Conservation (phyloP, 2,797 vertebrate species). For the Rhabdomys pumilio region DNA sequence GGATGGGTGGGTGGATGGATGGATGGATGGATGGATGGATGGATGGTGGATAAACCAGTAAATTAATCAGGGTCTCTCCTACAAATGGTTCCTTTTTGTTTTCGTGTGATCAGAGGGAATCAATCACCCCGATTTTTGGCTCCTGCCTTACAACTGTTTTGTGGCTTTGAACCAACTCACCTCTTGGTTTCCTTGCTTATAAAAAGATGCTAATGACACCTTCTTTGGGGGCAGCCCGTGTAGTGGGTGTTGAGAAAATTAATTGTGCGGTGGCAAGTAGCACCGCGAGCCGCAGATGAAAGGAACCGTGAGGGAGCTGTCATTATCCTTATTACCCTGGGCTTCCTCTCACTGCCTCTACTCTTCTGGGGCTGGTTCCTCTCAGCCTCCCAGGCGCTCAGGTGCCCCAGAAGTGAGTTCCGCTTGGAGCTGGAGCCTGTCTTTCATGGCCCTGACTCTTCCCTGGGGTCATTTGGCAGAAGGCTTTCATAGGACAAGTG, state of each 20-base stretch:
- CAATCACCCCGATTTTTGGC: constrained; percentile 19
- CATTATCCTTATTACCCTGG: constrained; percentile 64
- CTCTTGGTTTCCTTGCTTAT: constrained; percentile 71
- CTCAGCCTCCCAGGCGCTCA: neutral
- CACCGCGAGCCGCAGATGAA: constrained; percentile 76
- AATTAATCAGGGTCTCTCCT: neutral
- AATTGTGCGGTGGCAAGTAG: constrained; percentile 70
- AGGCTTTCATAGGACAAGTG: constrained; percentile 22
- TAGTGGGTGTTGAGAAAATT: constrained; percentile 83
- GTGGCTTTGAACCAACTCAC: constrained; percentile 77
- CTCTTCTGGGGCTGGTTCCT: neutral
- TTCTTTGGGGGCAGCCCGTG: constrained; percentile 40
- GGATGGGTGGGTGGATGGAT: neutral
- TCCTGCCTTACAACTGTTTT: constrained; percentile 72
- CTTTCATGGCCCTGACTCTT: constrained; percentile 68
- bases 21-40: neutral
- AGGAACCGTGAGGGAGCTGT: constrained; percentile 52
- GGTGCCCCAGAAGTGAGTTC: constrained; percentile 45
- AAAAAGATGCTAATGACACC: constrained; percentile 79
- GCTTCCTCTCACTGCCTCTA: constrained; percentile 56
- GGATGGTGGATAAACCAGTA: neutral
- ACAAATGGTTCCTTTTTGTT: constrained; percentile 6
- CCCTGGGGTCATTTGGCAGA: constrained; percentile 64
- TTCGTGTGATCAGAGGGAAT: constrained; percentile 47
- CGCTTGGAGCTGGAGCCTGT: neutral